Base-by-base conservation (phyloP, 2,888 invertebrate species). In the Folsomia manolachei region DNA sequence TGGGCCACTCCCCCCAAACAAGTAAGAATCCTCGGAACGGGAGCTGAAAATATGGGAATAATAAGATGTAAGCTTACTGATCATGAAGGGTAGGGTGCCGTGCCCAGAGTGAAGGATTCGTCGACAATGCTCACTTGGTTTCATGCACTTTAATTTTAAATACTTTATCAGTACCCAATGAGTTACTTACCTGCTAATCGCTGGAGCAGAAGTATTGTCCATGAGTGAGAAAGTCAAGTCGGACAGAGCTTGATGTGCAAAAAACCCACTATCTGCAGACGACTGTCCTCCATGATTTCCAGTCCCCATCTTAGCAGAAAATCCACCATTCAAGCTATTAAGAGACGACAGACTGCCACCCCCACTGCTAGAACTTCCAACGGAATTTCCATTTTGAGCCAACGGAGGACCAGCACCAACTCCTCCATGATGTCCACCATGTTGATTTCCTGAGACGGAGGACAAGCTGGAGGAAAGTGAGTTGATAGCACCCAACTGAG, bases 401-500 rank as follows among this genome's bases (percentile, higher is more conserved):
- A 67, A 61, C 9, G 71, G 71, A 51, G 73, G 74, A n/a, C 71
- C 73, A 23, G 71, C 70, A 18, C 61, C 65, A 65, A 70, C 74
- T 27, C 64, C 72, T 65, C 75, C 75, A n/a, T n/a, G n/a, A n/a
- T n/a, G n/a, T n/a, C n/a, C n/a, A n/a, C n/a, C n/a, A 56, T 71
- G 73, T 69, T 76, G 73, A 53, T 72, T 72, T 70, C 78, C 78
- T 63, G 78, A 76, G 21, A 80, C 79, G 51, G 77, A 77, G 62
- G 78, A 79, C 71, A 81, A 74, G 74, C 79, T 79, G 76, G 79
- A 80, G 77, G 77, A 78, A 65, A 81, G 72, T 65, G 81, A 81
- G 74, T 80, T 81, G 73, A 81, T 80, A 85, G 85, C 71, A 83
- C 81, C 73, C 76, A 79, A 67, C 76, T 80, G 77, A n/a, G n/a